Base-by-base conservation (phyloP, 2,113 vertebrate species). In the Phycodurus eques region DNA sequence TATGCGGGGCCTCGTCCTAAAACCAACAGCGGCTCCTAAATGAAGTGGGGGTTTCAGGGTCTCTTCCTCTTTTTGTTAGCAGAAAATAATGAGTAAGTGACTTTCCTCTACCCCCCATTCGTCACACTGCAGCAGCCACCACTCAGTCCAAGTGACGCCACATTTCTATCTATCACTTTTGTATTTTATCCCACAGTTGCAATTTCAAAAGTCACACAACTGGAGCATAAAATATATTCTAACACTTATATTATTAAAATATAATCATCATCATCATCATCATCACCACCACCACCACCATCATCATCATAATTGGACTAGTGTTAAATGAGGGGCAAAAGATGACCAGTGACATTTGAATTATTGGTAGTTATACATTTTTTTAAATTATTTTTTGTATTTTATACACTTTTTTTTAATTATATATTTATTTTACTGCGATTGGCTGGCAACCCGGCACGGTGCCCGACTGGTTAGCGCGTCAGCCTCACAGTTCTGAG, bases 1-100 rank as follows among this genome's bases (percentile, higher is more conserved):
- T 89, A 83, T 81, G 72, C 51, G 75, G 88, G 88, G 88, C 89
- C 90, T 92, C 85, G 68, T 88, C 86, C 74, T 67, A 88, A 93
- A 90, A 88, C 77, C 81, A 91, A 91, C 87, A 90, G 81, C 70
- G 83, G 84, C 78, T 76, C 83, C 85, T 73, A 88, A 90, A 88
- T 90, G 82, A 66, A 74, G 71, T 78, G 83, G 74, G 87, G 85
- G 82, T 87, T 88, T 86, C 83, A 78, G 67, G 79, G 81, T 85
- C 85, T 89, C 83, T 88, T 87, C 88, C 87, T 90, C 85, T 87
- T 88, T 87, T 83, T 84, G 67, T 82, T 87, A 73, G 80, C 78
- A 61, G 74, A 74, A 78, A 81, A 82, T 83, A 78, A 84, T 90
- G 84, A 89, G 62, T 69, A 76, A 77, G 83, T 86, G 47, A 57